A percentile compares a stretch with the other conserved stretches of the same genome.
Conservation (phyloP, 2,888 invertebrate genomes). For the Epistrophe eligans region DNA sequence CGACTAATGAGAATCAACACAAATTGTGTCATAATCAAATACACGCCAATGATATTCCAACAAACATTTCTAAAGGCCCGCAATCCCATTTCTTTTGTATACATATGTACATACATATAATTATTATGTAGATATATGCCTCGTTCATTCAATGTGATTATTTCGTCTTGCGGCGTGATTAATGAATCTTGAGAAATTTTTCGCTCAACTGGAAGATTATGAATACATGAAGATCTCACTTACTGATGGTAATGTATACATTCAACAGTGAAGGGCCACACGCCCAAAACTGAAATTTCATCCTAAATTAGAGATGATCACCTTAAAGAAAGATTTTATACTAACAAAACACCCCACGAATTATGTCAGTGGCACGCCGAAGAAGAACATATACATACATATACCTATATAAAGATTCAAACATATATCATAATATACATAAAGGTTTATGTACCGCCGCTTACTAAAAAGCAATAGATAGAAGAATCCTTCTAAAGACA, state of each 20-base stretch:
- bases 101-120: no score
- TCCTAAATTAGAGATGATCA: slow-evolving; percentile 72
- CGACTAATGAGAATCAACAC: slow-evolving; percentile 71
- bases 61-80: slow-evolving; percentile 13
- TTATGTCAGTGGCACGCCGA: slow-evolving; percentile 70
- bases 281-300: slow-evolving; percentile 54
- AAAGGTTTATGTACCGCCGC: not conserved
- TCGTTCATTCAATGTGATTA: slow-evolving; percentile 52
- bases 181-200: slow-evolving; percentile 72
- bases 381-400: not conserved
- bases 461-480: slow-evolving; percentile 1
- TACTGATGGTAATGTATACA: slow-evolving; percentile 5
- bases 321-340: slow-evolving; percentile 36
- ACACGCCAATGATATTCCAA: slow-evolving; percentile 39
- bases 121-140: no score
- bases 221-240: slow-evolving; percentile 63
- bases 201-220: slow-evolving; percentile 66
- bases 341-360: slow-evolving; percentile 59
- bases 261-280: slow-evolving; percentile 23
- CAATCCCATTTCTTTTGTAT: not conserved
- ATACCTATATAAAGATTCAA: not conserved
- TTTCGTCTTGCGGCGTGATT: slow-evolving; percentile 67
- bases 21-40: slow-evolving; percentile 65
- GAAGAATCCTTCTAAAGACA: slow-evolving; percentile 5
- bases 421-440: not conserved